These are phyloP conservation scores for Macrobrachium nipponense DNA, from an alignment of 1,140 invertebrate genomes.

Conservation along the genomic window DNA sequence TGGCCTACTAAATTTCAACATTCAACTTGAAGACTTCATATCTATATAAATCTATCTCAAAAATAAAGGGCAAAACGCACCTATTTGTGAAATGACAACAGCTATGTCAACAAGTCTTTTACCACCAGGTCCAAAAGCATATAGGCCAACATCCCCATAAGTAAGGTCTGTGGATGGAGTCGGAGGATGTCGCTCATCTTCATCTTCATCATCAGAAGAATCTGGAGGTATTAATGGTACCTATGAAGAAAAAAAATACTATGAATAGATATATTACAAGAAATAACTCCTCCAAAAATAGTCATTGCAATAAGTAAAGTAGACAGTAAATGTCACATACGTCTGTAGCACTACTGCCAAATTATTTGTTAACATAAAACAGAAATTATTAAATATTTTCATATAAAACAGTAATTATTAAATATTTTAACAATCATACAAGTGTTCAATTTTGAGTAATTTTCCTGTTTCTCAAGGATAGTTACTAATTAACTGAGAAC, in stretches of 20 bases:
- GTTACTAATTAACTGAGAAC: too few relatives aligned
- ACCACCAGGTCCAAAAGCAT: constrained; percentile 68
- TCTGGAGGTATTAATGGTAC: constrained; percentile 56
- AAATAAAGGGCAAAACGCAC: constrained; percentile 61
- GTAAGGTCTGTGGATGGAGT: constrained; percentile 66
- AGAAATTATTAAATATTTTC: too few relatives aligned
- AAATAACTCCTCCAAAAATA: too few relatives aligned
- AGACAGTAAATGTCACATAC: too few relatives aligned
- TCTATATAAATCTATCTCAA: background rate
- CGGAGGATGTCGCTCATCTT: constrained; percentile 39
- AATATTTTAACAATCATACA: too few relatives aligned
- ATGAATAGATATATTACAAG: background rate
- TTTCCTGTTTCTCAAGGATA: too few relatives aligned
- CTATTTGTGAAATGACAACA: constrained; percentile 69
- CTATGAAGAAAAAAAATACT: constrained; percentile 15
- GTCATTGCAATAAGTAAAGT: too few relatives aligned
- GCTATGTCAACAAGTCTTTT: constrained; percentile 68
- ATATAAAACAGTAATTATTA: too few relatives aligned
- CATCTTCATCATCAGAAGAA: constrained; percentile 56
- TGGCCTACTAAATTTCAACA: too few relatives aligned
- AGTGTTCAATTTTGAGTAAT: too few relatives aligned
- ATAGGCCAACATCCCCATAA: constrained; percentile 70
- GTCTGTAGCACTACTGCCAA: too few relatives aligned
- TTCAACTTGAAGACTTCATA: background rate
- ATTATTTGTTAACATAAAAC: too few relatives aligned